phyloP scores from a whole-genome alignment of 2,113 vertebrate species.

The Xyrauchen texanus region DNA sequence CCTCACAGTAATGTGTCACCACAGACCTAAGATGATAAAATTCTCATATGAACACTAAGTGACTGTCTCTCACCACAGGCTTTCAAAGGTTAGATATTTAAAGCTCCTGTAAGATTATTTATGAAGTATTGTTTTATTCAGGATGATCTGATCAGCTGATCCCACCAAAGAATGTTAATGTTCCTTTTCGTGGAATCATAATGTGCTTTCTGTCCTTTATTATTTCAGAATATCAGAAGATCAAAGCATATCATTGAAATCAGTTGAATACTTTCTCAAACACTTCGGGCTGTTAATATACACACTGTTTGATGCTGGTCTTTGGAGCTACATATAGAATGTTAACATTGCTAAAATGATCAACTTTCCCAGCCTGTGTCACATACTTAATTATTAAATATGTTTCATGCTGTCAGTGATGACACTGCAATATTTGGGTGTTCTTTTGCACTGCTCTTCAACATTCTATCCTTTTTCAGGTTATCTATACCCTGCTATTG shows the following conservation, averaged over 20 bases:
- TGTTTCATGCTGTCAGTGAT: neutral
- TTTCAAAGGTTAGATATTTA: neutral
- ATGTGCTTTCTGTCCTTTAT: neutral
- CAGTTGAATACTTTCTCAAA: too few relatives aligned
- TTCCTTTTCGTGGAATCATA: neutral
- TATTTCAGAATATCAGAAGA: neutral
- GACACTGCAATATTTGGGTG: neutral
- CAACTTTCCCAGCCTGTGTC: neutral
- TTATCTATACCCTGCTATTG: too few relatives aligned
- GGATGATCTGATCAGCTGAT: neutral
- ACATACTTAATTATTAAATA: slow-evolving; percentile 3
- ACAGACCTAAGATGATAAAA: too few relatives aligned
- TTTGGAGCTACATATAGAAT: neutral
- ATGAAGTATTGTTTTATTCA: neutral
- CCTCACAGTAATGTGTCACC: neutral
- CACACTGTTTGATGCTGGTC: neutral
- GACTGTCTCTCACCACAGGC: neutral
- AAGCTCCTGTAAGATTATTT: neutral
- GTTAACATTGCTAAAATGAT: too few relatives aligned
- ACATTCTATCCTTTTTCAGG: neutral
- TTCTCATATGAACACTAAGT: too few relatives aligned
- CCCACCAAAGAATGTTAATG: slow-evolving; percentile 23
- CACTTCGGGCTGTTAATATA: neutral
- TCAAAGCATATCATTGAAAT: neutral
- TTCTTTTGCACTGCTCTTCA: neutral